Evolutionary conservation across 1,140 invertebrate species (phyloP), one percentile per base, ranked within the genome.

Genomic region (Nephotettix cincticeps): DNA sequence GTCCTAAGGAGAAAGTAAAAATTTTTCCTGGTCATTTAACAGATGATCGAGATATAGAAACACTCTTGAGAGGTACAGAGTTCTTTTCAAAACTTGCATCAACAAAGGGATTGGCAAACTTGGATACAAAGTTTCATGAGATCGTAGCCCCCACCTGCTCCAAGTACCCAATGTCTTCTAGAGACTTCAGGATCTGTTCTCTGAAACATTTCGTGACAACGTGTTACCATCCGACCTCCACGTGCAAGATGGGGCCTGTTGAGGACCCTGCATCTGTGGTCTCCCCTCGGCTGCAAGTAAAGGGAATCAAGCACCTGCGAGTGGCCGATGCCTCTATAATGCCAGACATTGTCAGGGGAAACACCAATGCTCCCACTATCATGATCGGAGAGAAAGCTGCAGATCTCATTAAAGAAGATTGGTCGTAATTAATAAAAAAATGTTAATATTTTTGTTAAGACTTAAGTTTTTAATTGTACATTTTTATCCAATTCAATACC

Each of bases 1-100:
- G 95, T 78, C 90, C 93, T 0, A 79, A 82, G 17, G 84, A 88
- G 0, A 85, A 90, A 75, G 94, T 95, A 0, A 78, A 86, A 3
- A 93, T 97, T 43, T 89, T 91, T 78, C 91, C 93, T 0, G 92
- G 92, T 76, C 95, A 94, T 77, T 90, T 90, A 47, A 79, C 85
- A 0, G 81, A 91, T 79, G 86, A 87, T 0, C 78, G 85, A 1
- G 92, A 93, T 76, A 79, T 92, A 9, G 84, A 87, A 73, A 79
- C 88, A 36, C 79, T 93, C 78, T 86, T 93, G 77, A 80, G 81
- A 76, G 65, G 65, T 1, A 25, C 77, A 9, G 64, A 67, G 17
- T 23, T 77, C 14, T 40, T 68, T 0, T 13, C 23, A 0, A 13
- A 30, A 0, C 25, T 75, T 19, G 47, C 25, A 0, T 63, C 75